Base-by-base conservation (phyloP, 2,113 vertebrate genomes). In the Pangasianodon gigas region DNA sequence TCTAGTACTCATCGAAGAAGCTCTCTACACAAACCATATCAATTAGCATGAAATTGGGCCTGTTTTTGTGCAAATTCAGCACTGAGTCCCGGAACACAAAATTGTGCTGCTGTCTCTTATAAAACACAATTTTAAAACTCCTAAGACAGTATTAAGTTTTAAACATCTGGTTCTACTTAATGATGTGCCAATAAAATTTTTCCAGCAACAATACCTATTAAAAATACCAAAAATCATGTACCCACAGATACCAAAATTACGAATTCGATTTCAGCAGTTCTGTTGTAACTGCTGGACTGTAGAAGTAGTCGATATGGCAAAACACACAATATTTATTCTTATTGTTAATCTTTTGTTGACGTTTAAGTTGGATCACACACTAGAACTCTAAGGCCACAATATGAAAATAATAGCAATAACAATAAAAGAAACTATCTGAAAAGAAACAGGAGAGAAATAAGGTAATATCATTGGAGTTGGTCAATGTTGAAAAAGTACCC, bases 101-200 rank as follows among this genome's bases (percentile, higher is more conserved):
- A 82, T 11, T 41, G 6, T 51, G 46, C 77, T 65, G 51, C 79
- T 67, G 48, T 69, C 32, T 51, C 79, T 67, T 75, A 18, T 85
- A 46, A 85, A 58, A 79, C 75, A 89, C 54, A 85, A 37, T 89
- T 52, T 80, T 80, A 52, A 81, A 86, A 89, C 84, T 67, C 51
- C 24, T 52, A 65, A 65, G 83, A 84, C 32, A 44, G 44, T 29
- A 1, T 29, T 44, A 67, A 48, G 37, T 32, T 77, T 32, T 62
- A 24, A 46, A 54, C 89, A 81, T 89, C 89, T 89, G 89, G 71
- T 85, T 86, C 77, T 62, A 54, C 52, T 86, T 89, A 74, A 16
- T 52, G 65, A 74, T 24, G 24, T 5, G 4, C 75, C 75, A 81
- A 67, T 32, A 89, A 86, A 19, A 52, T 67, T 89, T 88, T 67